Evolutionary conservation across 1,140 invertebrate species (phyloP).

Genomic region (Hestina assimilis): DNA sequence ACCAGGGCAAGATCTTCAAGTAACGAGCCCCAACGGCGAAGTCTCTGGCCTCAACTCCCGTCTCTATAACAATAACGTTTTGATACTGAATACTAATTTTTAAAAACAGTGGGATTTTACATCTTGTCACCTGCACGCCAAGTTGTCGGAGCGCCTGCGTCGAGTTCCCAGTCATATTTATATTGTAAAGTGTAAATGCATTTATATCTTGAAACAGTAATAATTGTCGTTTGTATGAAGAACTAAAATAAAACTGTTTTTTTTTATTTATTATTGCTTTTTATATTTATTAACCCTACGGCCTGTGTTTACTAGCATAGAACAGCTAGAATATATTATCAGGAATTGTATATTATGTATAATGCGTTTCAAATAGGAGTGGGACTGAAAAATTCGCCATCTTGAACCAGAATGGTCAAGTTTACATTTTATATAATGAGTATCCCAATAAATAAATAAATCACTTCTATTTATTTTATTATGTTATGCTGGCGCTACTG

Average conservation of each 20-base stretch:
- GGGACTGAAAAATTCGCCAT: no score
- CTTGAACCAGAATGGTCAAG: no score
- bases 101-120: background rate
- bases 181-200: constrained; percentile 17
- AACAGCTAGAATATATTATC: no score
- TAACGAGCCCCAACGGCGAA: constrained; percentile 78
- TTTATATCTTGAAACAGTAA: constrained; percentile 6
- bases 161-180: constrained; percentile 1
- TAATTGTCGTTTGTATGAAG: constrained; percentile 13
- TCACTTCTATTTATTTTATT: no score
- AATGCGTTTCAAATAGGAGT: no score
- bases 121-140: background rate
- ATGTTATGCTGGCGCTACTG: no score
- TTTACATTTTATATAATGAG: no score
- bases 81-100: constrained; percentile 12
- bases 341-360: no score
- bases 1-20: constrained; percentile 99
- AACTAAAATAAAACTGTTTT: constrained; percentile 19
- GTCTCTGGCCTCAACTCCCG: background rate
- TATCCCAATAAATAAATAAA: no score
- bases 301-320: no score
- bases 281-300: background rate
- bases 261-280: constrained; percentile 23
- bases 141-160: background rate
- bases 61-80: background rate